These are phyloP conservation scores for Plodia interpunctella DNA, from an alignment of 1,140 invertebrate genomes.

Conservation along the genomic window DNA sequence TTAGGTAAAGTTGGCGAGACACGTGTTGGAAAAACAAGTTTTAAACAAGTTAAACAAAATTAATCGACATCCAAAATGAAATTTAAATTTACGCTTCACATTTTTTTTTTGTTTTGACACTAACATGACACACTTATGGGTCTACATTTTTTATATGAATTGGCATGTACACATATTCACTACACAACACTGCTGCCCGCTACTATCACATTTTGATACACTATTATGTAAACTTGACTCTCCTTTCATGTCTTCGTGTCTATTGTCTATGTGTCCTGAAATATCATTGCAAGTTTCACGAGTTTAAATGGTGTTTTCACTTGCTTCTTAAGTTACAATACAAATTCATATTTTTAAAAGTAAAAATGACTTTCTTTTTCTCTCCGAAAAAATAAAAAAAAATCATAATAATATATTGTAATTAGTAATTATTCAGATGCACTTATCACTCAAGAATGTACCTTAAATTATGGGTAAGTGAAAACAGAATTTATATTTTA, in stretches of 20 bases:
- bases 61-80: slow-evolving; percentile 5
- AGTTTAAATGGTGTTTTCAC: background rate
- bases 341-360: too few species aligned
- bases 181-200: slow-evolving; percentile 14
- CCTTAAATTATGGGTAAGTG: too few species aligned
- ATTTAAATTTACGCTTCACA: slow-evolving; percentile 5
- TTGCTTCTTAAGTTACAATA: too few species aligned
- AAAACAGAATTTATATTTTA: background rate
- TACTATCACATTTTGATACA: slow-evolving; percentile 16
- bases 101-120: slow-evolving; percentile 7
- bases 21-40: slow-evolving; percentile 7
- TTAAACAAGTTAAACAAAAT: slow-evolving; percentile 6
- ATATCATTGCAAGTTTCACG: background rate
- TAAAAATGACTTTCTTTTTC: too few species aligned
- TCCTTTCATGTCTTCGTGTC: background rate
- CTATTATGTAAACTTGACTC: background rate
- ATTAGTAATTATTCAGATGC: too few species aligned
- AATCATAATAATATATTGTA: too few species aligned
- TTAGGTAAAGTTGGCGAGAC: slow-evolving; percentile 10
- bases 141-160: slow-evolving; percentile 14
- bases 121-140: slow-evolving; percentile 19
- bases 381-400: too few species aligned
- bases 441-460: too few species aligned
- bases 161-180: slow-evolving; percentile 14
- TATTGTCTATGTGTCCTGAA: background rate